A percentile compares a stretch with the other conserved stretches of the same genome.
phyloP scores from a whole-genome alignment of 30 jellyfish, hydroid and myxozoan species.

The Morbakka virulenta region DNA sequence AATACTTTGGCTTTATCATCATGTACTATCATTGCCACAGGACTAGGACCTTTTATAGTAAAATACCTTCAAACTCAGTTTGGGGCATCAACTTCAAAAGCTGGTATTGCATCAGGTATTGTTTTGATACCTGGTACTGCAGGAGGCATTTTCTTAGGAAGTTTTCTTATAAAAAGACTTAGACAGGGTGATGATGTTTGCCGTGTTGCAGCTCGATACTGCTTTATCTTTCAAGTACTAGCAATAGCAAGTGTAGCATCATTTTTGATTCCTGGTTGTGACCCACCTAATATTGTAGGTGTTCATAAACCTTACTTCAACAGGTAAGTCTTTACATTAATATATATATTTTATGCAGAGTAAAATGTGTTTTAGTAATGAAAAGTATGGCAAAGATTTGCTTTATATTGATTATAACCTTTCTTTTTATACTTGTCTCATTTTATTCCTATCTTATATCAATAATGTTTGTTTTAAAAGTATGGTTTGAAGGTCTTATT shows the following conservation, averaged over 20 bases:
- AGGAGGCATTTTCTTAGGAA: constrained; percentile 92
- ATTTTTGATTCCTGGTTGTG: constrained; percentile 92
- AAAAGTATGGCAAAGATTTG: too few species aligned
- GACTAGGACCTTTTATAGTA: constrained; percentile 96
- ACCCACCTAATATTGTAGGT: constrained; percentile 88
- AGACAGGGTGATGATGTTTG: constrained; percentile 76
- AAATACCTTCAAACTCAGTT: constrained; percentile 93
- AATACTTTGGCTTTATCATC: constrained; percentile 91
- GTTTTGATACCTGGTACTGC: constrained; percentile 97
- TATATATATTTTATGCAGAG: too few species aligned
- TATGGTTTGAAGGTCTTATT: too few species aligned
- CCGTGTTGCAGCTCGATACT: constrained; percentile 85
- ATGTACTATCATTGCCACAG: constrained; percentile 88
- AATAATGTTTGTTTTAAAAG: too few species aligned
- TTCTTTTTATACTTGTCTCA: too few species aligned
- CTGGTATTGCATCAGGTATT: constrained; percentile 96
- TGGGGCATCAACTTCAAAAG: constrained; percentile 89
- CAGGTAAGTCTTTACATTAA: constrained; percentile 21
- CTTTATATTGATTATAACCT: too few species aligned
- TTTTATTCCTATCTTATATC: too few species aligned
- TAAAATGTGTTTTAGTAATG: too few species aligned
- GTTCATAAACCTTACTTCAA: constrained; percentile 72
- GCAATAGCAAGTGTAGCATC: constrained; percentile 88
- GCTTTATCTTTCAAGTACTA: constrained; percentile 83
- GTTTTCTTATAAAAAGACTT: constrained; percentile 80